Conservation (phyloP, 2,797 vertebrate species). For the Alauda arvensis region DNA sequence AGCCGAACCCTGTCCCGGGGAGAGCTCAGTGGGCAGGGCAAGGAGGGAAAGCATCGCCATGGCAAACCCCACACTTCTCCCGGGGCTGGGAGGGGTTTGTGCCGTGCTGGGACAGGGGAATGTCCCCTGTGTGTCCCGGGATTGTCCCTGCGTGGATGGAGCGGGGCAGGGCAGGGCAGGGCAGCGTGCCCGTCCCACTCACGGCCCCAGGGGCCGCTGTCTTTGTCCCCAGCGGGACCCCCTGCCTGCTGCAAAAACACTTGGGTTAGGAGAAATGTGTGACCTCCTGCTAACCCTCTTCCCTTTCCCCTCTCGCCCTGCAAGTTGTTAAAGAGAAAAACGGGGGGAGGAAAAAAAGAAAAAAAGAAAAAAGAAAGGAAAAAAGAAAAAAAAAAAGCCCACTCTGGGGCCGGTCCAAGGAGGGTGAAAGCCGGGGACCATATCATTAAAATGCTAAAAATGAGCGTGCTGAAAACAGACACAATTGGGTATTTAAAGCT, state of each 20-base stretch:
- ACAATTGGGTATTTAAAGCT: conserved; percentile 58
- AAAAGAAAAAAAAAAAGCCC: rapidly evolving
- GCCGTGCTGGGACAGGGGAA: neutral
- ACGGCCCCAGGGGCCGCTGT: neutral
- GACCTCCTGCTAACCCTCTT: conserved; percentile 56
- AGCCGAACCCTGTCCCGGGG: neutral
- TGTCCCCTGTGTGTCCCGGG: neutral
- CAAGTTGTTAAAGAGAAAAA: neutral
- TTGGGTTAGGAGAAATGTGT: conserved; percentile 39
- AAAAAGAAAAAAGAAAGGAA: rapidly evolving
- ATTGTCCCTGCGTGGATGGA: neutral
- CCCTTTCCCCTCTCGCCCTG: conserved; percentile 3
- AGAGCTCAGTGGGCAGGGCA: neutral
- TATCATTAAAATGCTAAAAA: conserved; percentile 60
- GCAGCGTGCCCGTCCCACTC: neutral
- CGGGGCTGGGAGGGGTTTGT: neutral
- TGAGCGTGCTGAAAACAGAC: conserved; percentile 54
- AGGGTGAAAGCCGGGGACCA: conserved; percentile 21
- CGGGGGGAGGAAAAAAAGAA: rapidly evolving
- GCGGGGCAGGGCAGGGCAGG: neutral
- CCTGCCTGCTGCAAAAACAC: conserved; percentile 50
- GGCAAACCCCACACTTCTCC: neutral
- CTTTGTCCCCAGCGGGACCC: conserved; percentile 26
- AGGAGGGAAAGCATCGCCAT: rapidly evolving
- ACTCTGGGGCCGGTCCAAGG: neutral